These are phyloP conservation scores for Anguilla japonica DNA, from an alignment of 2,113 vertebrate genomes.

Conservation along the genomic window DNA sequence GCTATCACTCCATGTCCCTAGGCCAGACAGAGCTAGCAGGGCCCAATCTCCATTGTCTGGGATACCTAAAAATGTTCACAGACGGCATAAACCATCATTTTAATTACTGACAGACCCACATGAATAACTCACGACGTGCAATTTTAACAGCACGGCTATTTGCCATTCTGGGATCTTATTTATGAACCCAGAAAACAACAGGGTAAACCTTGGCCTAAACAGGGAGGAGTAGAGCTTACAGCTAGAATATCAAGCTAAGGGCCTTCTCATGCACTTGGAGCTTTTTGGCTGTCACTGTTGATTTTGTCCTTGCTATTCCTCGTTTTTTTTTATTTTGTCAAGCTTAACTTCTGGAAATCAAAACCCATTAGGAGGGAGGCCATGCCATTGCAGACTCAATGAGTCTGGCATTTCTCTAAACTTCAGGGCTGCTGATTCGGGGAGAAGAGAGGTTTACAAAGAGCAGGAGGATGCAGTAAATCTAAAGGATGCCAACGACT, in stretches of 20 bases:
- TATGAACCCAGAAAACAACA: constrained; percentile 6
- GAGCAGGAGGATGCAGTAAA: neutral
- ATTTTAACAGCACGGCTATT: constrained; percentile 9
- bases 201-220: constrained; percentile 18
- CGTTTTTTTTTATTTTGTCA: constrained; percentile 45
- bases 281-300: constrained; percentile 44
- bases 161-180: neutral
- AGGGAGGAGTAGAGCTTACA: constrained; percentile 27
- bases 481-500: neutral
- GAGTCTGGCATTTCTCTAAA: constrained; percentile 35
- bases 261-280: constrained; percentile 42
- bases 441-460: neutral
- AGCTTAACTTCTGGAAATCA: constrained; percentile 47
- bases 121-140: neutral
- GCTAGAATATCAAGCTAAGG: constrained; percentile 46
- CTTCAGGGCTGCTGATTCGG: neutral
- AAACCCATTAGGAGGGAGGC: constrained; percentile 46
- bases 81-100: neutral
- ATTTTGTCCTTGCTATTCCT: constrained; percentile 42
- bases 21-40: neutral
- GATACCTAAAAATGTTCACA: neutral
- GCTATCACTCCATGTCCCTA: constrained; percentile 35
- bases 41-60: constrained; percentile 4
- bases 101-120: neutral
- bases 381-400: constrained; percentile 46